These are phyloP conservation scores for Nesidiocoris tenuis DNA, from an alignment of 2,888 invertebrate species.

Conservation along the genomic window DNA sequence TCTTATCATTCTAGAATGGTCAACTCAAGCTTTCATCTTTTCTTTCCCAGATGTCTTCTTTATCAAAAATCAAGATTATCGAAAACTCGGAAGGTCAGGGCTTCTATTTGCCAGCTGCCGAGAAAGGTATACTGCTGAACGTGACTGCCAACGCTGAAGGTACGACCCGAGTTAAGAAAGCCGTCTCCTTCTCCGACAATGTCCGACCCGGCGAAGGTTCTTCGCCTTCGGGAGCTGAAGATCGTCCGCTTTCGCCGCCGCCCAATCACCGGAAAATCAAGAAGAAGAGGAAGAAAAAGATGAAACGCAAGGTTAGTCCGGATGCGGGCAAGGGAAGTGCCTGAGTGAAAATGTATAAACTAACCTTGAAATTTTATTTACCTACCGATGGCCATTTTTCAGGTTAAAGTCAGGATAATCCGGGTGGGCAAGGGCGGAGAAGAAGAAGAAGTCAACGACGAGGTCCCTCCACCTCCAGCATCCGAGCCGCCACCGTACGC, in stretches of 20 bases:
- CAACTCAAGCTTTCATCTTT: no score
- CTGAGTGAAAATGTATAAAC: no score
- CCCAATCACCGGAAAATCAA: conserved; percentile 58
- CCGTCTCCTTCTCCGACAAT: conserved; percentile 64
- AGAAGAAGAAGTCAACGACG: conserved; percentile 9
- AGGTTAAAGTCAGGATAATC: conserved; percentile 49
- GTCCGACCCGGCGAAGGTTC: conserved; percentile 59
- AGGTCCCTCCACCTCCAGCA: conserved; percentile 62
- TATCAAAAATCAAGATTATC: conserved; percentile 7
- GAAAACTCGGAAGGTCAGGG: conserved; percentile 7
- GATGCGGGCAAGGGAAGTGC: no score
- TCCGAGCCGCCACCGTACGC: conserved; percentile 61
- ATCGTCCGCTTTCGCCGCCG: conserved; percentile 63
- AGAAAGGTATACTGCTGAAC: conserved; percentile 59
- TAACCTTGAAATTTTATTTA: no score
- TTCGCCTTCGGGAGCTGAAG: conserved; percentile 58
- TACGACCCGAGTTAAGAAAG: conserved; percentile 51
- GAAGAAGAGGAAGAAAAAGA: conserved; percentile 58
- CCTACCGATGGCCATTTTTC: no score
- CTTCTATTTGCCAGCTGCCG: conserved; percentile 55
- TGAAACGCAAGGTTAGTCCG: conserved; percentile 43
- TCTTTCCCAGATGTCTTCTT: conserved; percentile 5
- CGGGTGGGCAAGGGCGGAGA: conserved; percentile 53
- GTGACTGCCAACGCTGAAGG: conserved; percentile 17
- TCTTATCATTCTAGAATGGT: no score